phyloP scores from a whole-genome alignment of 2,888 invertebrate genomes.

The Drosophila silvestris region DNA sequence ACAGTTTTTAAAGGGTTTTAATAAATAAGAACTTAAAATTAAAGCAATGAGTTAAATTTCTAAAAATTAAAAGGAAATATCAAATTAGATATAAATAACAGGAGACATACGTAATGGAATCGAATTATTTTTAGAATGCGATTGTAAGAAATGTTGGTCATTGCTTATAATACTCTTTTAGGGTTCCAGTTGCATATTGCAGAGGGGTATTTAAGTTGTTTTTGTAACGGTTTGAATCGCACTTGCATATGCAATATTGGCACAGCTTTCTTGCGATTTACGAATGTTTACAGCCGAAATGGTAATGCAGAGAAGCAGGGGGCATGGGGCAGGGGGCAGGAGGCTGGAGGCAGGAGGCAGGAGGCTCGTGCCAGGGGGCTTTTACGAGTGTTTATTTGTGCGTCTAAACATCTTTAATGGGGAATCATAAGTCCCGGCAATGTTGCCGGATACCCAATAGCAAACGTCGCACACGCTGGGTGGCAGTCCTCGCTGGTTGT shows the following conservation, averaged over 20 bases:
- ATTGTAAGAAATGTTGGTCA: background rate
- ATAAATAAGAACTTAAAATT: background rate
- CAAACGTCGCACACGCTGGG: slow-evolving; percentile 62
- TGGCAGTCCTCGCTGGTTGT: slow-evolving; percentile 46
- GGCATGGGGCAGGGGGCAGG: too few relatives aligned
- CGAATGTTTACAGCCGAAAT: slow-evolving; percentile 57
- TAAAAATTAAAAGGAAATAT: background rate
- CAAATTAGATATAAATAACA: too few relatives aligned
- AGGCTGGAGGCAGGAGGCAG: slow-evolving; percentile 1
- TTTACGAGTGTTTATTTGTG: slow-evolving; percentile 76
- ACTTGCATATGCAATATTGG: slow-evolving; percentile 22
- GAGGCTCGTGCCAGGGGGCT: slow-evolving; percentile 25
- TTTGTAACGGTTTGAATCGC: background rate
- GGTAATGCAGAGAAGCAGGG: background rate
- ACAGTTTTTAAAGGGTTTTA: rapidly evolving
- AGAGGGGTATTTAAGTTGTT: background rate
- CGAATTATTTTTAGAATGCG: background rate
- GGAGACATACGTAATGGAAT: background rate
- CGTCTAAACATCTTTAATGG: slow-evolving; percentile 76
- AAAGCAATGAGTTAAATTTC: rapidly evolving
- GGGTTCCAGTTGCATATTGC: background rate
- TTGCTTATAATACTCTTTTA: background rate
- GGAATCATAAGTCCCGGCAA: slow-evolving; percentile 54
- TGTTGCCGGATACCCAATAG: slow-evolving; percentile 30
- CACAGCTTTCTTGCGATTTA: slow-evolving; percentile 21